Conservation (phyloP, 2,113 vertebrate species). For the Rallus limicola region DNA sequence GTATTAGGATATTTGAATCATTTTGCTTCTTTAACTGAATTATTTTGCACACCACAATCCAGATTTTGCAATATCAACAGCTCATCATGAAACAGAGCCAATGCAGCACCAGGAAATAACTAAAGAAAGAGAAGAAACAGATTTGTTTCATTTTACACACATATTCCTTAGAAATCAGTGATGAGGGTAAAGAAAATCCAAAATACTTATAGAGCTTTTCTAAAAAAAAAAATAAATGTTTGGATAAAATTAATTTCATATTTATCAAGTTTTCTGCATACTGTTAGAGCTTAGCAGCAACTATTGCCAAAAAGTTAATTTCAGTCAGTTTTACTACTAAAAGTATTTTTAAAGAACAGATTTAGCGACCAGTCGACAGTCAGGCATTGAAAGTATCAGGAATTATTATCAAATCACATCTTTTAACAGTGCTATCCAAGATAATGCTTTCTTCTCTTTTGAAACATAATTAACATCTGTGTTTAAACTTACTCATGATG, state of each 20-base stretch:
- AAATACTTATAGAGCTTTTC: neutral
- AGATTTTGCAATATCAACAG: constrained; percentile 47
- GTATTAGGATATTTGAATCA: constrained; percentile 48
- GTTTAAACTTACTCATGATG: neutral
- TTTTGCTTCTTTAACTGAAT: constrained; percentile 12
- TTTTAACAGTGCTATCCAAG: neutral
- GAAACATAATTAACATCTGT: neutral
- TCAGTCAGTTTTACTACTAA: neutral
- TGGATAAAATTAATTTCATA: constrained; percentile 16
- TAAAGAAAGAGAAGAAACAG: constrained; percentile 13
- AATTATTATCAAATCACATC: neutral
- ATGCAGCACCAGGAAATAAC: constrained; percentile 11
- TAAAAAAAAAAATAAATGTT: constrained; percentile 17
- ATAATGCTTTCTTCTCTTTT: neutral
- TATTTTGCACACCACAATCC: constrained; percentile 20
- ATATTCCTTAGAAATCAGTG: constrained; percentile 14
- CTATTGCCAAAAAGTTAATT: constrained; percentile 10
- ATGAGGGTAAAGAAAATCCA: constrained; percentile 13
- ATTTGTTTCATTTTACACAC: constrained; percentile 15
- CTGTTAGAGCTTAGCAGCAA: neutral
- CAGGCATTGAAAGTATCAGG: neutral
- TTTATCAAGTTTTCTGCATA: neutral
- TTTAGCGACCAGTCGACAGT: neutral
- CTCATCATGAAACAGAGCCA: constrained; percentile 36
- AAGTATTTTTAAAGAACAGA: neutral